Conservation (phyloP, 2,888 invertebrate genomes). For the Lycophotia porphyrea region DNA sequence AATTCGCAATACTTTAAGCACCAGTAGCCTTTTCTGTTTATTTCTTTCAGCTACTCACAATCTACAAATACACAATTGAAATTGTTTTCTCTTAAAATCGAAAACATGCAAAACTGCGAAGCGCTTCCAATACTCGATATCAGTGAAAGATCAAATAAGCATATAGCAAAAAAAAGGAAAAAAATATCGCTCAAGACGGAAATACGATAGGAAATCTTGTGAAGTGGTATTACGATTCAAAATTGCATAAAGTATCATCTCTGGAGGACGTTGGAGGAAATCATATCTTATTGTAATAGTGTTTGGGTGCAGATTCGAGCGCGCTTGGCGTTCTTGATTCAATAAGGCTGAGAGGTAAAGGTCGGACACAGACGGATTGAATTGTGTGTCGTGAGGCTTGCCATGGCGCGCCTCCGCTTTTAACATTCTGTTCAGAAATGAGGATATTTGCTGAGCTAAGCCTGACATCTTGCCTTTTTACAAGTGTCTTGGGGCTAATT, state of each 20-base stretch:
- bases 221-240: slow-evolving; percentile 56
- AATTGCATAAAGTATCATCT: slow-evolving; percentile 58
- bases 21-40: slow-evolving; percentile 1
- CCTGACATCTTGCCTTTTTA: slow-evolving; percentile 51
- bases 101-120: slow-evolving; percentile 64
- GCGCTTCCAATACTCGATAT: slow-evolving; percentile 65
- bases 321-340: slow-evolving; percentile 67
- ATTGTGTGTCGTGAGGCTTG: slow-evolving; percentile 71
- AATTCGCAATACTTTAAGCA: slow-evolving; percentile 20
- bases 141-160: slow-evolving; percentile 70
- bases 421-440: slow-evolving; percentile 59
- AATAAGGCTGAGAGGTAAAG: slow-evolving; percentile 70
- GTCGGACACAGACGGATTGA: slow-evolving; percentile 72
- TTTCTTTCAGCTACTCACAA: slow-evolving; percentile 33
- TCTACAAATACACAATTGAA: slow-evolving; percentile 50
- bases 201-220: slow-evolving; percentile 64
- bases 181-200: slow-evolving; percentile 52
- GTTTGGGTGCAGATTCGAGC: slow-evolving; percentile 68
- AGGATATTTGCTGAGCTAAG: slow-evolving; percentile 60
- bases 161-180: slow-evolving; percentile 62
- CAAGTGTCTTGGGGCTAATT: slow-evolving; percentile 63
- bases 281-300: slow-evolving; percentile 69
- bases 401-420: slow-evolving; percentile 56
- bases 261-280: slow-evolving; percentile 52
- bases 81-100: slow-evolving; percentile 62